phyloP scores from a whole-genome alignment of 2,888 invertebrate genomes.

The Crossocerus cetratus region DNA sequence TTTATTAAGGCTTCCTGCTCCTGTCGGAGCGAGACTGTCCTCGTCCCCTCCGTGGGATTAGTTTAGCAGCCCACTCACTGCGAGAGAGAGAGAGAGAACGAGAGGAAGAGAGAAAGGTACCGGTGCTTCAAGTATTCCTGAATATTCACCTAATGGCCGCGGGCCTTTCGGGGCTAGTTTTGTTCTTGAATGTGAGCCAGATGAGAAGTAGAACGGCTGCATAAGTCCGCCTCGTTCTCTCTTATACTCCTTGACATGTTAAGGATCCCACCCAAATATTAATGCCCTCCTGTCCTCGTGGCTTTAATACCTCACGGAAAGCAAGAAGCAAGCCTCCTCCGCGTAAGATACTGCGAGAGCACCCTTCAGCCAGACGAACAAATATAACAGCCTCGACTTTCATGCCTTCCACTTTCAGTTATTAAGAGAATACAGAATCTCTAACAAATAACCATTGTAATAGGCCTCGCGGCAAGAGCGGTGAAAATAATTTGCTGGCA shows the following conservation, averaged over 20 bases:
- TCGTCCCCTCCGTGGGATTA: constrained; percentile 49
- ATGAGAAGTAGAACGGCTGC: constrained; percentile 41
- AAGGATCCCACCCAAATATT: constrained; percentile 46
- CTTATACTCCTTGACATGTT: constrained; percentile 17
- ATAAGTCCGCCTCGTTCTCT: constrained; percentile 17
- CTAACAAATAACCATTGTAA: too few relatives aligned
- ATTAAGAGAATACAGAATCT: too few relatives aligned
- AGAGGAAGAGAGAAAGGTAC: constrained; percentile 35
- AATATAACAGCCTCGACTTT: too few relatives aligned
- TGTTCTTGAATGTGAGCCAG: constrained; percentile 57
- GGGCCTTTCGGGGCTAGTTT: constrained; percentile 50
- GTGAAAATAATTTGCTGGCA: too few relatives aligned
- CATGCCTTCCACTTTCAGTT: too few relatives aligned
- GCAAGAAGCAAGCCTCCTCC: background rate
- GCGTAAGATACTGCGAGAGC: too few relatives aligned
- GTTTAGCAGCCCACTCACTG: constrained; percentile 37
- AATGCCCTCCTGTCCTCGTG: constrained; percentile 47
- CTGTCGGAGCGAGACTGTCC: constrained; percentile 26
- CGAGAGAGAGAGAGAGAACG: background rate
- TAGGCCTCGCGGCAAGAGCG: too few relatives aligned
- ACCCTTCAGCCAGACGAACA: too few relatives aligned
- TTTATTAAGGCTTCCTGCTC: constrained; percentile 35
- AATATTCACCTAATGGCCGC: constrained; percentile 56
- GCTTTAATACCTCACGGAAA: constrained; percentile 48
- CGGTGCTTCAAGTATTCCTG: constrained; percentile 22